phyloP scores from a whole-genome alignment of 2,113 vertebrate species.

The Sinocyclocheilus rhinocerous region DNA sequence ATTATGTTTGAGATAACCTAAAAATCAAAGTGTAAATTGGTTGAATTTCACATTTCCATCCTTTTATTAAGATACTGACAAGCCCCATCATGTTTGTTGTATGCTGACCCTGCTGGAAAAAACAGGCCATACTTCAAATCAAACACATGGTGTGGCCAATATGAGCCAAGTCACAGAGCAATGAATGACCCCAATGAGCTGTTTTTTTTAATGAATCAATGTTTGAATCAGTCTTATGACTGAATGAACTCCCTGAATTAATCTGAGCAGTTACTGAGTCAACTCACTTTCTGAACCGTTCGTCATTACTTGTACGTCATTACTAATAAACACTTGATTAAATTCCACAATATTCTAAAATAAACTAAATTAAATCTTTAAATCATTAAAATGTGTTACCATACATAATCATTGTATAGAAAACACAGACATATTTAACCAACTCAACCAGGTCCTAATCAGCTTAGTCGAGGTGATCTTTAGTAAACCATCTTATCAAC shows the following conservation, averaged over 20 bases:
- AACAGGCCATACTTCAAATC: not conserved
- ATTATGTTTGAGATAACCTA: not conserved
- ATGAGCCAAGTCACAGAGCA: not conserved
- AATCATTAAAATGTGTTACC: not conserved
- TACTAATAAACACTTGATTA: not conserved
- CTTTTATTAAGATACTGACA: not conserved
- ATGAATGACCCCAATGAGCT: not conserved
- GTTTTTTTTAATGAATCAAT: not conserved
- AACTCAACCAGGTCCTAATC: not conserved
- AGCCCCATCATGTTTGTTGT: not conserved
- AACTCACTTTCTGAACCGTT: not conserved
- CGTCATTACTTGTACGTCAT: not conserved
- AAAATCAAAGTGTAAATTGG: constrained; percentile 1
- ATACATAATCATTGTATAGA: not conserved
- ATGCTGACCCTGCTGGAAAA: not conserved
- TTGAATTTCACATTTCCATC: not conserved
- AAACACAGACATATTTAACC: not conserved
- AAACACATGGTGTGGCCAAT: not conserved
- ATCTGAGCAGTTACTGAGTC: not conserved
- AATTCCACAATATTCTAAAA: not conserved
- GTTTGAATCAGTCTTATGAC: not conserved
- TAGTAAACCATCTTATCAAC: not conserved
- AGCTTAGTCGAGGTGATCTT: not conserved
- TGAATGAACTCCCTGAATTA: not conserved
- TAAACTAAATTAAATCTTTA: not conserved